Evolutionary conservation across 2,113 vertebrate species (phyloP), one percentile per base, ranked within the genome.

Genomic region (Glaucomys volans): DNA sequence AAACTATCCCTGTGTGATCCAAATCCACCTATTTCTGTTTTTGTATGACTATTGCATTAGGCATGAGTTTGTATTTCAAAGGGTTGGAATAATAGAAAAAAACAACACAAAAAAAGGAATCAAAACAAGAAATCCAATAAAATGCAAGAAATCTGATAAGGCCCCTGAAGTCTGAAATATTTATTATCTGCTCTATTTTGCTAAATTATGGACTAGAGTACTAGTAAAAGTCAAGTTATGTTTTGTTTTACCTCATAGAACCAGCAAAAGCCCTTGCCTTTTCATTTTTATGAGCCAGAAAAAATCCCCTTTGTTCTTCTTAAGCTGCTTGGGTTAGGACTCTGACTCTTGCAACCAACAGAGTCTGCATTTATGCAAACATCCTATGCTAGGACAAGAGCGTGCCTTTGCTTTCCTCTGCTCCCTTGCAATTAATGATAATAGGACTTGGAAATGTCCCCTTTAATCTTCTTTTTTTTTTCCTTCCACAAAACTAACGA

Each of bases 31-130:
- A 72, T 2, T 17, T 3, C 24, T 67, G 0, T 17, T 69, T 80
- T 91, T 82, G 4, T 66, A 62, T 40, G 17, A 77, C 4, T 67
- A 71, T 54, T 37, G 16, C 84, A 4, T 32, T 32, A 32, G 69
- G 30, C 71, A 28, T 28, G 9, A 26, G 87, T 72, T 96, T 44
- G 52, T 11, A 16, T 81, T 77, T 95, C 84, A 80, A 96, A 80
- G 14, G 9, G 5, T 57, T 77, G 3, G 86, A 91, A 66, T 17
- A 82, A 66, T 17, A 82, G 59, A 74, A 32, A 12, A 75, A 86
- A 64, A 26, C 13, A 37, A 89, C 8, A 52, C 52, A 57, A 57
- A 57, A 57, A 4, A 14, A 57, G 14, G 14, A 57, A 20, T 20
- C 54, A 5, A 57, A 57, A 57, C 54, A 57, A 57, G 28, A 62